phyloP scores from a whole-genome alignment of 2,888 invertebrate species.

The Catocala sponsa region DNA sequence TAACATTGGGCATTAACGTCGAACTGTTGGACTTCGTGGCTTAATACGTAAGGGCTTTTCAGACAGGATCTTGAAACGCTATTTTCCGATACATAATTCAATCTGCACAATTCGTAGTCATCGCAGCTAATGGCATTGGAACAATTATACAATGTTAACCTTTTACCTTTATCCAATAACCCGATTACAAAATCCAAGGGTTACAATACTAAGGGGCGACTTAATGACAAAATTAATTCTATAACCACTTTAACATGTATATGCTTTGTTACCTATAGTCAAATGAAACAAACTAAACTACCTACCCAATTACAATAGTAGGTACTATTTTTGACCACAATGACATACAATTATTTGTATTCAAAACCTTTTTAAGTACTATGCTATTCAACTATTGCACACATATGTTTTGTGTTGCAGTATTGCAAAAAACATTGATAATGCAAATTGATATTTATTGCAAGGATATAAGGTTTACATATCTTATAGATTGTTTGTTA shows the following conservation, averaged over 20 bases:
- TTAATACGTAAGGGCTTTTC: too few species aligned
- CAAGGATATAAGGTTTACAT: fast-evolving
- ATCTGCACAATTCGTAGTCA: too few species aligned
- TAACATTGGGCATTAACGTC: too few species aligned
- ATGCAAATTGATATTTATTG: neutral
- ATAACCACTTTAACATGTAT: constrained; percentile 44
- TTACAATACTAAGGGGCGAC: too few species aligned
- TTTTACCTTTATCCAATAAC: constrained; percentile 2
- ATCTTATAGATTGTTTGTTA: neutral
- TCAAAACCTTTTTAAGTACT: constrained; percentile 53
- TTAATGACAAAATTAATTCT: constrained; percentile 1
- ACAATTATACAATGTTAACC: too few species aligned
- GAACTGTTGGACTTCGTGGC: too few species aligned
- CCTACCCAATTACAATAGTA: constrained; percentile 55
- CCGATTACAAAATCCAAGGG: neutral
- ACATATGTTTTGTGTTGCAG: constrained; percentile 69
- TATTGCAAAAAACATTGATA: constrained; percentile 14
- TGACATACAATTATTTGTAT: constrained; percentile 67
- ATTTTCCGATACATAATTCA: too few species aligned
- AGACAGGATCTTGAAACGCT: too few species aligned
- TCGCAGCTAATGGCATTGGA: too few species aligned
- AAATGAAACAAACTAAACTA: constrained; percentile 59
- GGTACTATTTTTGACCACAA: constrained; percentile 61
- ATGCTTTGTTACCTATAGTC: constrained; percentile 37
- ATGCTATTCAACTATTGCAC: constrained; percentile 63